Base-by-base conservation (phyloP, 1,140 invertebrate genomes). In the Drosophila lacertosa region DNA sequence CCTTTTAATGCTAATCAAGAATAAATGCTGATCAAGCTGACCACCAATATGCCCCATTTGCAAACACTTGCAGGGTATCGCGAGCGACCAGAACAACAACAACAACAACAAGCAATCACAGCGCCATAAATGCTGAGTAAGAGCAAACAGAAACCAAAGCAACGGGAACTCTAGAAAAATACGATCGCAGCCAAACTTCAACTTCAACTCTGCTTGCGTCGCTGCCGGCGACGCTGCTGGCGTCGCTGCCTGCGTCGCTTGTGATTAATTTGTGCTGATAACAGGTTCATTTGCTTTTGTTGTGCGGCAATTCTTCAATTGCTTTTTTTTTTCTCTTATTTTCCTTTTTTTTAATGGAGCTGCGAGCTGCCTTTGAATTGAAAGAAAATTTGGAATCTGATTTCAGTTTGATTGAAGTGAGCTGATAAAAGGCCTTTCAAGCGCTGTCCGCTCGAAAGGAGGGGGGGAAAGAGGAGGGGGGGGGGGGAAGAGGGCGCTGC, bases 261-360 rank as follows among this genome's bases (percentile, higher is more conserved):
- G n/a, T 89, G 86, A 89, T 89, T 89, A 89, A 89, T 89, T 89
- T 89, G 66, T 42, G 76, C 86, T 86, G 86, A 89, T 89, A 89
- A 89, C 86, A 89, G 86, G 77, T 89, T 86, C 80, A 89, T 89
- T 89, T 89, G 74, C 80, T 86, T 89, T 86, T 86, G 86, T 86
- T 86, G 72, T 74, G 60, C 80, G 80, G 80, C 81, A 78, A 68
- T 76, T 86, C 77, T 83, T 83, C 78, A 88, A 75, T 78, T 78
- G 74, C 74, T 88, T 72, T 53, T 54, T 54, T n/a, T n/a, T n/a
- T n/a, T n/a, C n/a, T n/a, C n/a, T n/a, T n/a, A n/a, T n/a, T n/a
- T n/a, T n/a, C n/a, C n/a, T n/a, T n/a, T n/a, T n/a, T 10, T 71
- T 77, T 71, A 44, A 67, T 71, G 71, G 35, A 42, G 35, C 22